Conservation (phyloP, 2,797 vertebrate species). For the Enteromius trimaculatus region DNA sequence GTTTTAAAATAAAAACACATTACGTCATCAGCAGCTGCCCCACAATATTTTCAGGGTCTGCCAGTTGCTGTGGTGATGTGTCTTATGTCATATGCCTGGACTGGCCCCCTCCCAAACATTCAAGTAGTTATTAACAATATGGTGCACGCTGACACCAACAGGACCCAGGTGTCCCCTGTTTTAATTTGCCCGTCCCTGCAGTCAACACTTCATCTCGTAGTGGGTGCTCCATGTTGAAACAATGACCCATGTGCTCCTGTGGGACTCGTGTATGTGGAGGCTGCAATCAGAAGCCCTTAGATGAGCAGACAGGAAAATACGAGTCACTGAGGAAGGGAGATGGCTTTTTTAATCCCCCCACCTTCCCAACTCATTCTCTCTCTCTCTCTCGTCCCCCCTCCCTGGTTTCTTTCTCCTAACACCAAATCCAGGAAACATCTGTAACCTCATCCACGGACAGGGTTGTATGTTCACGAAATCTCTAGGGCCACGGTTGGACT, state of each 20-base stretch:
- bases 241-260: slow-evolving; percentile 48
- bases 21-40: slow-evolving; percentile 81
- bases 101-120: slow-evolving; percentile 47
- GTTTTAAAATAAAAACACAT: slow-evolving; percentile 74
- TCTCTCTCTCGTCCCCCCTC: neutral
- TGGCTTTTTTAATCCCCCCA: slow-evolving; percentile 27
- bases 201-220: slow-evolving; percentile 35
- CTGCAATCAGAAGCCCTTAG: slow-evolving; percentile 49
- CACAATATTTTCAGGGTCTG: slow-evolving; percentile 68
- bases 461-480: slow-evolving; percentile 41
- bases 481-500: slow-evolving; percentile 30
- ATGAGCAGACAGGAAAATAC: slow-evolving; percentile 58
- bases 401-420: slow-evolving; percentile 25
- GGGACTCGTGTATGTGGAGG: slow-evolving; percentile 50
- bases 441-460: slow-evolving; percentile 54
- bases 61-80: slow-evolving; percentile 70
- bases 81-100: slow-evolving; percentile 64
- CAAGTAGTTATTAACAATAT: slow-evolving; percentile 47
- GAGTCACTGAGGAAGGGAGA: slow-evolving; percentile 60
- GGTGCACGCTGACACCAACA: slow-evolving; percentile 29
- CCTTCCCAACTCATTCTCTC: slow-evolving; percentile 18
- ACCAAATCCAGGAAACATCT: slow-evolving; percentile 66
- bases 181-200: neutral
- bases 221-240: slow-evolving; percentile 38
- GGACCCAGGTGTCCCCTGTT: slow-evolving; percentile 46